Conservation (phyloP, 2,888 invertebrate species). For the Blastobasis lacticolella region DNA sequence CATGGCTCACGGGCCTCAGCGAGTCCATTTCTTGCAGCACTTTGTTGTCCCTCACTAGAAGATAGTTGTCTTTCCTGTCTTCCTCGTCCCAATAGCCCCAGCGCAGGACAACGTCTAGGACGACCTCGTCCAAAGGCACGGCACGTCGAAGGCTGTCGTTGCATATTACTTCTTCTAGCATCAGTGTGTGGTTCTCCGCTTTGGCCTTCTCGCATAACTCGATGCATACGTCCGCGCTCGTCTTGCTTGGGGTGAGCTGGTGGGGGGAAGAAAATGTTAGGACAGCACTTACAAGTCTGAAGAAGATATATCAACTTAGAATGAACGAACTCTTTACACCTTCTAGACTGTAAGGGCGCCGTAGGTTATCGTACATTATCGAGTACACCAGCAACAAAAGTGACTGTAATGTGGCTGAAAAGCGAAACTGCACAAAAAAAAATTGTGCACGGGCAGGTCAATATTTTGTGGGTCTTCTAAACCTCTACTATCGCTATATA, state of each 20-base stretch:
- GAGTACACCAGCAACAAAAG: too few species aligned
- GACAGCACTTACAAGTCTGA: too few species aligned
- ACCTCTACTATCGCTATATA: too few species aligned
- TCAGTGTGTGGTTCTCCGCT: conserved; percentile 78
- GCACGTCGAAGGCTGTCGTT: conserved; percentile 83
- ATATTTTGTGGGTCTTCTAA: too few species aligned
- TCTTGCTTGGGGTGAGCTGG: conserved; percentile 85
- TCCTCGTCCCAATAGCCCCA: conserved; percentile 93
- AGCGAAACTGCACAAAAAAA: too few species aligned
- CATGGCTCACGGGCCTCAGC: conserved; percentile 74
- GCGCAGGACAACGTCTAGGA: conserved; percentile 79
- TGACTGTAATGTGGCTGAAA: too few species aligned
- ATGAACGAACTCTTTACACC: too few species aligned
- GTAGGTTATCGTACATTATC: too few species aligned
- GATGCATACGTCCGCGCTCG: conserved; percentile 82
- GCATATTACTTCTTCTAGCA: conserved; percentile 87
- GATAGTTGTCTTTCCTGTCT: conserved; percentile 88
- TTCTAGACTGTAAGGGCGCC: too few species aligned
- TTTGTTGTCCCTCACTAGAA: conserved; percentile 77
- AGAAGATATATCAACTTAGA: too few species aligned
- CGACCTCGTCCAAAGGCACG: conserved; percentile 83
- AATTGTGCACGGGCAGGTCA: too few species aligned
- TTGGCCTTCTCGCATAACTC: conserved; percentile 80
- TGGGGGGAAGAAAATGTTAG: neutral
- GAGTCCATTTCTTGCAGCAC: conserved; percentile 63